These are phyloP conservation scores for Harpagus bidentatus DNA, from an alignment of 2,113 vertebrate genomes.

Conservation along the genomic window DNA sequence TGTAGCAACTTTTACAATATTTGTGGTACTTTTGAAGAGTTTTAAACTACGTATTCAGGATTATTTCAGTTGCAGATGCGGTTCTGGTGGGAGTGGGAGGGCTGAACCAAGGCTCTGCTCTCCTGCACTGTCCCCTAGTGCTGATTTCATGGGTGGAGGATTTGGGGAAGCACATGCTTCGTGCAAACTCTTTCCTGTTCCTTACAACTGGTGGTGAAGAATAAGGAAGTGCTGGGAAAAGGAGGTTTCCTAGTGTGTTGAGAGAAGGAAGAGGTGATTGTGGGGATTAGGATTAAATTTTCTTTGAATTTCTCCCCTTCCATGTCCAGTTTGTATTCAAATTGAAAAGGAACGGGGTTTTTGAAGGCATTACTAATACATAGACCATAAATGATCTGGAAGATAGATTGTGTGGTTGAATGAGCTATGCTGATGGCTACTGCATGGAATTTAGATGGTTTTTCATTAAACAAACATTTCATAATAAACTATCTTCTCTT, in stretches of 20 bases:
- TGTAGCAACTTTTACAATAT: not conserved
- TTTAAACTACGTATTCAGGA: not conserved
- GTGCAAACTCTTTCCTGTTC: fast-evolving
- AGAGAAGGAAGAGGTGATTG: not conserved
- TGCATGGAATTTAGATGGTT: not conserved
- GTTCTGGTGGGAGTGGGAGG: not conserved
- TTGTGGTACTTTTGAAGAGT: not conserved
- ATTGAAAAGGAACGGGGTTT: not conserved
- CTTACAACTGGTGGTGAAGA: not conserved
- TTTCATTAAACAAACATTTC: not conserved
- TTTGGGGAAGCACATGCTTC: not conserved
- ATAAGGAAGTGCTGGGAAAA: not conserved
- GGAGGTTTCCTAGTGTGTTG: not conserved
- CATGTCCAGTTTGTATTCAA: not conserved
- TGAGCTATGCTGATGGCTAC: not conserved
- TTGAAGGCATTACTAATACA: not conserved
- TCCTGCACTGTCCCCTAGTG: not conserved
- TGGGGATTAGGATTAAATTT: not conserved
- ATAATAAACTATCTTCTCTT: not conserved
- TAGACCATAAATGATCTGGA: not conserved
- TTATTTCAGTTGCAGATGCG: not conserved
- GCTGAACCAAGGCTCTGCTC: not conserved
- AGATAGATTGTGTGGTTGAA: not conserved
- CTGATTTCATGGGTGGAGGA: not conserved
- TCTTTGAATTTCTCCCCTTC: not conserved